phyloP scores from a whole-genome alignment of 2,797 vertebrate genomes.

The Molossus molossus region DNA sequence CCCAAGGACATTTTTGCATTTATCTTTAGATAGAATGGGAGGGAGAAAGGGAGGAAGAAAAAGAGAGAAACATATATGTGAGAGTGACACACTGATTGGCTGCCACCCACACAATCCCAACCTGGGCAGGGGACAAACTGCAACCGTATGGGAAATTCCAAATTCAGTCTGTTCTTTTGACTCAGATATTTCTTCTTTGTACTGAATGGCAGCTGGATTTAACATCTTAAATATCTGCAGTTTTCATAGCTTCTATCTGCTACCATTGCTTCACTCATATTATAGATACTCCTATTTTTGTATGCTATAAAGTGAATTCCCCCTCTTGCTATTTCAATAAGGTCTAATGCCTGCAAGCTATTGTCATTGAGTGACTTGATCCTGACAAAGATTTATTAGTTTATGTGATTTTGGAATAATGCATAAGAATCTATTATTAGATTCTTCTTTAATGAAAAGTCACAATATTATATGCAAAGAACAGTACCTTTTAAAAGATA shows the following conservation, averaged over 20 bases:
- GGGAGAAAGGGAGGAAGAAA: no score
- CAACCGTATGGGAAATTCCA: not conserved
- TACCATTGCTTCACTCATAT: not conserved
- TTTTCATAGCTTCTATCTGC: not conserved
- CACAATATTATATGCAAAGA: not conserved
- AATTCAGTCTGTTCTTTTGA: not conserved
- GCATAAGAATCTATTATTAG: not conserved
- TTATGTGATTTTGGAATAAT: not conserved
- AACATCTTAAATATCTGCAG: not conserved
- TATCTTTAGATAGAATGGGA: no score
- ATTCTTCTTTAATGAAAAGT: not conserved
- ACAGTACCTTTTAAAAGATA: not conserved
- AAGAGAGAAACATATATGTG: no score
- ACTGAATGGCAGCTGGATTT: not conserved
- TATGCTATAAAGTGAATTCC: not conserved
- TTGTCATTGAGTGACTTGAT: not conserved
- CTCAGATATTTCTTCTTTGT: not conserved
- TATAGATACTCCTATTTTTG: not conserved
- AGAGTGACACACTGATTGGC: no score
- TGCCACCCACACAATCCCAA: no score
- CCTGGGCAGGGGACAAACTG: no score
- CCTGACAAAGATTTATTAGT: not conserved
- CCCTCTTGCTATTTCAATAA: not conserved
- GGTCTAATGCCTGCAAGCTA: not conserved
- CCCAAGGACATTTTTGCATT: no score